Evolutionary conservation across 53 echinoderm and acorn worm species (phyloP), one percentile per base, ranked within the genome.

Genomic region (Holothuria scabra): DNA sequence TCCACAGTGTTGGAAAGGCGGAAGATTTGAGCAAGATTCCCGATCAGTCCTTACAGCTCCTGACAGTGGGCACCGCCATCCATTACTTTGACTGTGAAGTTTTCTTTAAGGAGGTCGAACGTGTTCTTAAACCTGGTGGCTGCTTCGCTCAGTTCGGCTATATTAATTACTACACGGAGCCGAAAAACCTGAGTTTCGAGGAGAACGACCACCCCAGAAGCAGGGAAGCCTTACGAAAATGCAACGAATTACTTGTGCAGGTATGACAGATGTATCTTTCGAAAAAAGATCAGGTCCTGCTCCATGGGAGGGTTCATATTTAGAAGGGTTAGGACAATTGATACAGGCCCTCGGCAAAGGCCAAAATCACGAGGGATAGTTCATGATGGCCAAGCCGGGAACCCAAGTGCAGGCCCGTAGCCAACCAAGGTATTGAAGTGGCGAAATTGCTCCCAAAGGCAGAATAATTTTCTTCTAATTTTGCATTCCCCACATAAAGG

Each of bases 101-200:
- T 25, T 63, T 63, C 63, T 63, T 28, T 19, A 63, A 63, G n/a
- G 63, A 63, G 21, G 25, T 63, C 9, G 63, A 63, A 1, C 25
- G 63, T 25, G 63, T 63, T 9, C 29, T 63, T 9, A 63, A 63
- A 63, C 63, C 63, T 29, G 63, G 63, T 9, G 63, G 60, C 60
- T 22, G n/a, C 60, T 60, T 22, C 8, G 60, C 60, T 60, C 60
- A 60, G 60, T 60, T 60, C 60, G 60, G 60, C 3, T 60, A 60
- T 8, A 60, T 22, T 60, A 21, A 60, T 21, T 24, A 24, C n/a
- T 60, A 60, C 60, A 22, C 24, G n/a, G 60, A 60, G 60, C 60
- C 60, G n/a, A 60, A 60, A 9, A 60, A 60, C 8, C 60, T 60
- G 24, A 60, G n/a, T 22, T 60, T 60, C 24, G 60, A 4, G 24